Percentiles rank a stretch among this genome's conserved stretches.
These are phyloP conservation scores for Loriculus beryllinus DNA, from an alignment of 2,797 vertebrate species.

Conservation along the genomic window DNA sequence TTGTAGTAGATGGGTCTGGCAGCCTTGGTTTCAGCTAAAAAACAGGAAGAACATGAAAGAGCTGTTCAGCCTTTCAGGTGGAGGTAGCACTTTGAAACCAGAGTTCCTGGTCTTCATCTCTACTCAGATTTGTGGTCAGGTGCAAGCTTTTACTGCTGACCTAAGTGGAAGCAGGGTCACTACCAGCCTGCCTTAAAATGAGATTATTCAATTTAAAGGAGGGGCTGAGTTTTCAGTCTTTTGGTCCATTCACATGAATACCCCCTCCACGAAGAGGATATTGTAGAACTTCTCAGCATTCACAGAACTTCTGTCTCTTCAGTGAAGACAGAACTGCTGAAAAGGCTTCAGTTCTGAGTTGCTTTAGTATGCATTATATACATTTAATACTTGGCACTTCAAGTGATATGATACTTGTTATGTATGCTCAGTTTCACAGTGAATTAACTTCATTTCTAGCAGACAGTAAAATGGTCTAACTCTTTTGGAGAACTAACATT, in stretches of 20 bases:
- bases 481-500: neutral
- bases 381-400: neutral
- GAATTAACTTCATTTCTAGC: neutral
- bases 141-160: neutral
- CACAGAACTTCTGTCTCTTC: neutral
- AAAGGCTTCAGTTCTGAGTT: neutral
- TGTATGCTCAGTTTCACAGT: neutral
- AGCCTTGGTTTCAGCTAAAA: neutral
- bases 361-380: neutral
- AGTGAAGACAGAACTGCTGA: neutral
- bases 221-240: neutral
- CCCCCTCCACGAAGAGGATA: neutral
- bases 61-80: neutral
- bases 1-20: neutral
- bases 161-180: neutral
- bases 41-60: neutral
- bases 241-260: neutral
- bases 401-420: neutral
- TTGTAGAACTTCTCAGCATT: neutral
- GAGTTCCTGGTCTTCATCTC: neutral
- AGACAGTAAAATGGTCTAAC: neutral
- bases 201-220: neutral
- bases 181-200: neutral
- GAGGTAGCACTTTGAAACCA: neutral
- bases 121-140: neutral